These are phyloP conservation scores for Sanderia malayensis DNA, from an alignment of 30 jellyfish, hydroid and myxozoan species.

Conservation along the genomic window DNA sequence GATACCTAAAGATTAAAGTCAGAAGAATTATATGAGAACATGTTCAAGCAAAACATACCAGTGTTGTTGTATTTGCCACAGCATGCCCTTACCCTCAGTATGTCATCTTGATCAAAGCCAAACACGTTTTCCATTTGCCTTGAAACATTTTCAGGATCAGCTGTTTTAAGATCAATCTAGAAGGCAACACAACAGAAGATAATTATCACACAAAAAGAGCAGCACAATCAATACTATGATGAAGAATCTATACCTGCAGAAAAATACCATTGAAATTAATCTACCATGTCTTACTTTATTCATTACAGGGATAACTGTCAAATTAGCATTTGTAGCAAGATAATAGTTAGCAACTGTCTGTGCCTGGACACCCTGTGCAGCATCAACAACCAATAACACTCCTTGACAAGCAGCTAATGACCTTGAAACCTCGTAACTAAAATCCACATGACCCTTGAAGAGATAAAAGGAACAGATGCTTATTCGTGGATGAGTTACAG, in stretches of 20 bases:
- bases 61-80: too few species aligned
- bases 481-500: too few species aligned
- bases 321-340: slow-evolving; percentile 60
- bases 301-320: slow-evolving; percentile 76
- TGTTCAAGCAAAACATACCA: too few species aligned
- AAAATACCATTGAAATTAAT: too few species aligned
- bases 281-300: slow-evolving; percentile 86
- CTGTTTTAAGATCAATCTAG: slow-evolving; percentile 84
- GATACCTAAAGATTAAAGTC: slow-evolving; percentile 56
- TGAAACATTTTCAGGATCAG: slow-evolving; percentile 66
- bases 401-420: slow-evolving; percentile 98
- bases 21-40: slow-evolving; percentile 2
- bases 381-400: slow-evolving; percentile 90
- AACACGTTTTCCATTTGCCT: slow-evolving; percentile 75
- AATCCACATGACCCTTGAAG: slow-evolving; percentile 99
- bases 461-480: too few species aligned
- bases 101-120: slow-evolving; percentile 65
- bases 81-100: slow-evolving; percentile 48
- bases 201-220: too few species aligned
- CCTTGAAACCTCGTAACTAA: slow-evolving; percentile 94
- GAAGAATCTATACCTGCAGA: too few species aligned
- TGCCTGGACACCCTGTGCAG: slow-evolving; percentile 99
- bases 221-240: too few species aligned
- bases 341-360: slow-evolving; percentile 93
- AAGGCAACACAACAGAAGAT: too few species aligned